Evolutionary conservation across 2,113 vertebrate genomes (phyloP), one percentile per base, ranked within the genome.

Genomic region (Chaetops frenatus): DNA sequence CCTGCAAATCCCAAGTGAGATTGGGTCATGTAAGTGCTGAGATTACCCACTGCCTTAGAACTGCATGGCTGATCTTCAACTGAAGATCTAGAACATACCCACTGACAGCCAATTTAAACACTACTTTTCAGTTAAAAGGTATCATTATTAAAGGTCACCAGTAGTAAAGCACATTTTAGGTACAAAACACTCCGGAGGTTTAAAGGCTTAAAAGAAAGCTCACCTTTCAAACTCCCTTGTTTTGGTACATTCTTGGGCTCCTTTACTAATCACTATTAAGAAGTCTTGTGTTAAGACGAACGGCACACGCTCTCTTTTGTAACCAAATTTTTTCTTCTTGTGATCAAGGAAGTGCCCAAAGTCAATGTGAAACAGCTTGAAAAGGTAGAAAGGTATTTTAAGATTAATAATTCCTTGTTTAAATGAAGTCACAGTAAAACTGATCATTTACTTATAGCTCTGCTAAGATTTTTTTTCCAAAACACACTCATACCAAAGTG

Each of bases 261-360:
- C 99, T 97, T 99, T 99, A 97, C 99, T 99, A 94, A 99, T 99
- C 90, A 99, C 99, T 61, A 99, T 99, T 96, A 99, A 97, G 92
- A 99, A 99, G 98, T 99, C 99, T 95, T 99, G 99, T 3, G 99
- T 99, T 97, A 99, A 97, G 50, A 99, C 99, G 95, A 99, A 99
- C 13, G 99, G 99, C 31, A 99, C 99, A 17, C 99, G 98, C 86
- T 99, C 99, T 90, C 99, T 98, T 97, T 99, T 99, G 97, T 99
- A 99, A 67, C 99, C 99, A 98, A 99, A 99, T 92, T 99, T 99
- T 96, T 99, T 99, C 98, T 99, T 99, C 97, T 99, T 99, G 92
- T 99, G 99, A 97, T 99, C 99, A 38, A 99, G 97, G 97, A 99
- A 99, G 96, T 99, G 99, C 51, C 99, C 99, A 91, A 99, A 99